Base-by-base conservation (phyloP, 2,888 invertebrate species). In the Ellobium chinense region DNA sequence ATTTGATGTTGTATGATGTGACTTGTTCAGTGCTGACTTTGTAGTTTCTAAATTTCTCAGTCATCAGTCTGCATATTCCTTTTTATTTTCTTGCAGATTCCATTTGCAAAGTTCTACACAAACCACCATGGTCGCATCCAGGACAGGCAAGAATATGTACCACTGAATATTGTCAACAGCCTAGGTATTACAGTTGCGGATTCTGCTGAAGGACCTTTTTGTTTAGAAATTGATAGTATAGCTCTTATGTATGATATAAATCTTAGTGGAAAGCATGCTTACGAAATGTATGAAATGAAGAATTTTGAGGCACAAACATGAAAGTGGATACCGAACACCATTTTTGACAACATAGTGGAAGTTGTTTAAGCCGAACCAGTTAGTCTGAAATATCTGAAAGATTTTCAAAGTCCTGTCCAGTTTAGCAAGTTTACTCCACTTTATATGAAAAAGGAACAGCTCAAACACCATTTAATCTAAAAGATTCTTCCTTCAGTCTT, bases 151-250 rank as follows among this genome's bases (percentile, higher is more conserved):
- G 91, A 87, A 31, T 93, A 95, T 2, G 93, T 97, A 65, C 94
- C 94, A 0, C 89, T 95, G 39, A 92, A 95, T 85, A 94, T 92
- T 87, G 93, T 98, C 0, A 95, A 95, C 0, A 95, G 95, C 89
- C 94, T 99, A 88, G 97, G 98, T 2, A 96, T 99, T 84, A 95
- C 97, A 0, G 94, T 96, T 29, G 96, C 95, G 1, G 98, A 98
- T 91, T 95, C 95, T 83, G 95, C 96, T 83, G 95, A 95, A 83
- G 99, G 99, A 0, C 95, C 95, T 0, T 99, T 98, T 93, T 94
- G 94, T 87, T 94, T 99, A 85, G 99, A 98, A 94, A 95, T 98
- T 78, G 99, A 98, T 93, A 99, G 97, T 92, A 95, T 99, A 83
- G 99, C 97, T 21, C 91, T 98, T 60, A 96, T 97, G 91, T 95